Evolutionary conservation across 2,888 invertebrate species (phyloP), one percentile per base, ranked within the genome.

Genomic region (Metallyticus violacea): DNA sequence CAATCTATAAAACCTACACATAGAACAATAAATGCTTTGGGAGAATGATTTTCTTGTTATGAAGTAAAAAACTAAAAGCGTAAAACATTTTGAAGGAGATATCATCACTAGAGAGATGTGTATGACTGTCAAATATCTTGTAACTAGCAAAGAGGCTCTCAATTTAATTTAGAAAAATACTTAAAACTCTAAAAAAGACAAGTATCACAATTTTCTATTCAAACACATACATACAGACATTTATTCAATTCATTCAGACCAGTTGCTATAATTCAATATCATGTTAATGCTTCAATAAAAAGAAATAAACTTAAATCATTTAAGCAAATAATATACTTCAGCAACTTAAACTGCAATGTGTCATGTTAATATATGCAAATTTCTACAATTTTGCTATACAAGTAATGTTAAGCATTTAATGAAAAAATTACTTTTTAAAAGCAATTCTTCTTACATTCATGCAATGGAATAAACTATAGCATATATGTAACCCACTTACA

Each of bases 121-220:
- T 77, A 9, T 78, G 62, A 77, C 9, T 40, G 29, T 82, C 79
- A 25, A 83, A 82, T 81, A 83, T 80, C 27, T 62, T 62, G 40
- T 62, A 79, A 85, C 86, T 85, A 86, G 80, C 85, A 86, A 79
- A 76, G 80, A 86, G 15, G 76, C 85, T 78, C 85, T 85, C 86
- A 85, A 83, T 85, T 88, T 81, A 86, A 82, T 86, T 86, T 86
- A 87, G 86, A 87, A 88, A 86, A 86, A 86, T 87, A 87, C 85
- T 86, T 84, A 86, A 62, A 88, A 79, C 28, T 86, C 85, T 87
- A 87, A 26, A 87, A 40, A 86, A 85, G 82, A 86, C 86, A 78
- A 83, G 28, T 85, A 87, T 86, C 87, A 87, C 85, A 87, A 85
- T 81, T 85, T 40, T 87, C 87, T 87, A 86, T 86, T 79, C 80